Base-by-base conservation (phyloP, 2,113 vertebrate genomes). In the Neolamprologus hecqui region DNA sequence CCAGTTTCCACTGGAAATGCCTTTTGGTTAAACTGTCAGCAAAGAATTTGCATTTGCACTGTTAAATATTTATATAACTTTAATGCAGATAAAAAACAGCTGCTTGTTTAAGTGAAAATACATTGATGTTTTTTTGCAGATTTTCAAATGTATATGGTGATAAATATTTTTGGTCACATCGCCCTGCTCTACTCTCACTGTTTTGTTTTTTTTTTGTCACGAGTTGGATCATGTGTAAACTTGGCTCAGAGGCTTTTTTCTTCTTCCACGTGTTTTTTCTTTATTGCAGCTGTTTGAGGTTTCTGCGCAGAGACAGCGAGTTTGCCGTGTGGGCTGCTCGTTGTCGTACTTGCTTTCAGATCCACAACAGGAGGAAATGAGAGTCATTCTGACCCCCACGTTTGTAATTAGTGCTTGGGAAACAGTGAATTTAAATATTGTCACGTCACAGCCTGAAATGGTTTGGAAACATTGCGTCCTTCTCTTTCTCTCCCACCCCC, bases 251-350 rank as follows among this genome's bases (percentile, higher is more conserved):
- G 11, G 13, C 60, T 73, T 47, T 28, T 68, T 5, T 65, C 7
- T 26, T 65, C 60, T 45, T 3, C 10, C 3, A 9, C 42, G 58
- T n/a, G 60, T 84, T 81, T 35, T 73, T 80, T 79, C 31, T 51
- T 53, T 54, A 1, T 40, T 37, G 87, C 88, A 89, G 80, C 89
- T 91, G 90, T 88, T 91, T 90, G 85, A 88, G 85, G 89, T 91
- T 90, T 90, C 49, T 10, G 51, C n/a, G 73, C 19, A 85, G 17
- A 49, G 79, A 90, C 89, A 73, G 21, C 42, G 58, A 77, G 63
- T 83, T 84, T 84, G 83, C 70, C n/a, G 81, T 79, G 81, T 51
- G 11, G 40, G 58, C 35, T 79, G 31, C 45, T 82, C 17, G 26
- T 23, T 70, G 54, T 58, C 51, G 45, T 58, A 87, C 57, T 88